Evolutionary conservation across 2,888 invertebrate species (phyloP).

Genomic region (Steinernema hermaphroditum): DNA sequence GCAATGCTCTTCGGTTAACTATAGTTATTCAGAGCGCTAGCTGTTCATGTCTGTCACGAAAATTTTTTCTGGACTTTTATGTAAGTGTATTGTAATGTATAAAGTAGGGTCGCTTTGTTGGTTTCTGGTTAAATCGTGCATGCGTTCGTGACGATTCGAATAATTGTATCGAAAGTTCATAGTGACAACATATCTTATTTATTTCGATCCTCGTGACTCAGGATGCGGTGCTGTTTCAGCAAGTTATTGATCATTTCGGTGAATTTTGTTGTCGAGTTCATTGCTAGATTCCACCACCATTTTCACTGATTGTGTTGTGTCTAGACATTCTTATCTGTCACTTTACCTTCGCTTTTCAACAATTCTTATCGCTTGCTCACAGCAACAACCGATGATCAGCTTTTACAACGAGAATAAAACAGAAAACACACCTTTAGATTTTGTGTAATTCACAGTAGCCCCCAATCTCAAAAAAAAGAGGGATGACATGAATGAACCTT

Average conservation of each 20-base stretch:
- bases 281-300: no score
- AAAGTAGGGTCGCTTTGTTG: neutral
- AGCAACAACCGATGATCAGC: neutral
- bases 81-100: neutral
- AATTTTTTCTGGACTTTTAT: neutral
- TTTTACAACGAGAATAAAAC: no score
- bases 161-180: neutral
- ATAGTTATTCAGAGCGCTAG: conserved; percentile 20
- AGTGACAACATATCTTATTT: conserved; percentile 9
- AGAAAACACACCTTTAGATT: no score
- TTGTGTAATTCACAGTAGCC: no score
- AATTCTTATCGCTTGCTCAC: conserved; percentile 17
- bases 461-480: no score
- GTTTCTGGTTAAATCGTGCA: neutral
- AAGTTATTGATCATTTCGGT: no score
- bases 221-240: neutral
- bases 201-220: neutral
- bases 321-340: no score
- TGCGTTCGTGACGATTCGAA: neutral
- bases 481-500: no score
- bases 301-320: no score
- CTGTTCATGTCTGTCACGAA: neutral
- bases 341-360: no score
- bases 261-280: no score
- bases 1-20: conserved; percentile 1